A percentile compares a stretch with the other conserved stretches of the same genome.
Conservation (phyloP, 1,140 invertebrate genomes). For the Monochamus saltuarius region DNA sequence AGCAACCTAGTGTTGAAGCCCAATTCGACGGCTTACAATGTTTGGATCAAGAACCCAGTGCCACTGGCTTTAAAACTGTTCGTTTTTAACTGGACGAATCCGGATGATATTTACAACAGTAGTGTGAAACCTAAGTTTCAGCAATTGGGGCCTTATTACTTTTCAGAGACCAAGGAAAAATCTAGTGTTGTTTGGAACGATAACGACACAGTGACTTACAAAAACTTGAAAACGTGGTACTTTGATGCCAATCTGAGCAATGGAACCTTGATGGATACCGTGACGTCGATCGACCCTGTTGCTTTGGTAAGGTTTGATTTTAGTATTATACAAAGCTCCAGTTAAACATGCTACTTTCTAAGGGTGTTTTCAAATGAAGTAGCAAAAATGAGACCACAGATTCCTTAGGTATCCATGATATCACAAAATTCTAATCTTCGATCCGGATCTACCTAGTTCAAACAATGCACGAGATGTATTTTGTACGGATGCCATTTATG, state of each 20-base stretch:
- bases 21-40: slow-evolving; percentile 16
- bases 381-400: no score
- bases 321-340: no score
- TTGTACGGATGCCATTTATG: no score
- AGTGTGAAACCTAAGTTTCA: slow-evolving; percentile 32
- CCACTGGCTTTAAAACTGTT: slow-evolving; percentile 63
- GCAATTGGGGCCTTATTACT: slow-evolving; percentile 71
- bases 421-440: no score
- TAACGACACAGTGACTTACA: slow-evolving; percentile 72
- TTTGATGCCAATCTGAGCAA: slow-evolving; percentile 69
- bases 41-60: slow-evolving; percentile 36
- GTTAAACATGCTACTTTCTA: no score
- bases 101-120: slow-evolving; percentile 56
- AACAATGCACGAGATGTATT: no score
- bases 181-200: slow-evolving; percentile 69
- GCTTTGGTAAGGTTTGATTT: slow-evolving; percentile 66
- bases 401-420: no score
- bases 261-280: slow-evolving; percentile 24
- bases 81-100: slow-evolving; percentile 83
- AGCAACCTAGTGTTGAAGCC: slow-evolving; percentile 25
- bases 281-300: slow-evolving; percentile 80
- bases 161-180: slow-evolving; percentile 67
- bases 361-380: no score
- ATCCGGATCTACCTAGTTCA: no score
- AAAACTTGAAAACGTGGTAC: slow-evolving; percentile 71